Evolutionary conservation across 2,888 invertebrate genomes (phyloP).

Genomic region (Desoria tigrina): DNA sequence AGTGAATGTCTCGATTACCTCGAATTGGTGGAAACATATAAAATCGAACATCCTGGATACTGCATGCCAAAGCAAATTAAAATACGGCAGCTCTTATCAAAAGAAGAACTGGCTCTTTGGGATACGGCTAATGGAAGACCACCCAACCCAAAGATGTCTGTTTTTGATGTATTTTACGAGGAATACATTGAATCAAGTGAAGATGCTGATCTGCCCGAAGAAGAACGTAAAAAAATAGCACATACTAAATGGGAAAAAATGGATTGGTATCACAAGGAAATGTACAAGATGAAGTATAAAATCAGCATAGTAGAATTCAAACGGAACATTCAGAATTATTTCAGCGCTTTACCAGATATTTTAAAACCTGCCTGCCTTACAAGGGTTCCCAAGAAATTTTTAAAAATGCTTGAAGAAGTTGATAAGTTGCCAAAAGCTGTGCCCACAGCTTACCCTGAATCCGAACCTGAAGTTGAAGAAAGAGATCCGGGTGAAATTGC

Average conservation of each 20-base stretch:
- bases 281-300: constrained; percentile 34
- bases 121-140: constrained; percentile 41
- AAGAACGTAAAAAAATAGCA: constrained; percentile 25
- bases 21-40: constrained; percentile 35
- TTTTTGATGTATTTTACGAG: constrained; percentile 26
- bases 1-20: constrained; percentile 27
- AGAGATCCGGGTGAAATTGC: too few relatives aligned
- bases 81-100: constrained; percentile 29
- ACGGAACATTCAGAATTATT: constrained; percentile 32
- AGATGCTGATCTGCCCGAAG: constrained; percentile 7
- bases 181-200: constrained; percentile 29
- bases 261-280: constrained; percentile 29
- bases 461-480: too few relatives aligned
- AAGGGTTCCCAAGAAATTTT: constrained; percentile 32
- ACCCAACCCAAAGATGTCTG: constrained; percentile 22
- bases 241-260: constrained; percentile 32
- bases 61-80: constrained; percentile 19
- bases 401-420: constrained; percentile 15
- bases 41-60: constrained; percentile 34
- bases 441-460: neutral
- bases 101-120: constrained; percentile 48
- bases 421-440: constrained; percentile 28
- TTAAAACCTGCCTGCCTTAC: constrained; percentile 29
- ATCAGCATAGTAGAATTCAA: constrained; percentile 28
- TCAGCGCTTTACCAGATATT: constrained; percentile 35